These are phyloP conservation scores for Tetrao urogallus DNA, from an alignment of 2,113 vertebrate species.

Conservation along the genomic window DNA sequence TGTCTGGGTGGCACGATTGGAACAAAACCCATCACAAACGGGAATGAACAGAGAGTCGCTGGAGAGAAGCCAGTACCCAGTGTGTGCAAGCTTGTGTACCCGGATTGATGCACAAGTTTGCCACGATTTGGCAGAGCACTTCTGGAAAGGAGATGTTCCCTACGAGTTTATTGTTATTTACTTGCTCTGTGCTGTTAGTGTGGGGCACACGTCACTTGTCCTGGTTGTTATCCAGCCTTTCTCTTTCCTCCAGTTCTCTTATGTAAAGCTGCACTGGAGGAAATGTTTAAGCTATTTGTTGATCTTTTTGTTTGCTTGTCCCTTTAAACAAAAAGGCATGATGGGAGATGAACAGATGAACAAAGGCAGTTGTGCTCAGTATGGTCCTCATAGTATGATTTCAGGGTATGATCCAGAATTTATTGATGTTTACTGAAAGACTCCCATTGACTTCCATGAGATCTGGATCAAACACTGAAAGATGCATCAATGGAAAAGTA, in stretches of 20 bases:
- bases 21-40: not conserved
- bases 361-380: slow-evolving; percentile 24
- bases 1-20: not conserved
- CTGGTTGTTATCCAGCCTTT: not conserved
- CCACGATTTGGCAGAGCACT: not conserved
- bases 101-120: not conserved
- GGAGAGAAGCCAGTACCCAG: not conserved
- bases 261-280: not conserved
- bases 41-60: not conserved
- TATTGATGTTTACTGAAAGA: slow-evolving; percentile 28
- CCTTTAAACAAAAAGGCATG: slow-evolving; percentile 42
- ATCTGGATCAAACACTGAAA: slow-evolving; percentile 35
- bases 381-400: not conserved
- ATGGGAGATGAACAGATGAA: slow-evolving; percentile 41
- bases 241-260: not conserved
- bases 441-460: not conserved
- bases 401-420: slow-evolving; percentile 30
- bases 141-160: not conserved
- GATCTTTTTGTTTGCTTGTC: not conserved
- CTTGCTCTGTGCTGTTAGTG: not conserved
- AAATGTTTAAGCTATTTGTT: not conserved
- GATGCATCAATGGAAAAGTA: slow-evolving; percentile 53
- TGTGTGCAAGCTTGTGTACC: not conserved
- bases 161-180: not conserved
- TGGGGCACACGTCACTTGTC: not conserved